A percentile compares a stretch with the other conserved stretches of the same genome.
These are phyloP conservation scores for Stichodactyla mertensii DNA, from an alignment of 64 coral and sea anemone genomes.

Conservation along the genomic window DNA sequence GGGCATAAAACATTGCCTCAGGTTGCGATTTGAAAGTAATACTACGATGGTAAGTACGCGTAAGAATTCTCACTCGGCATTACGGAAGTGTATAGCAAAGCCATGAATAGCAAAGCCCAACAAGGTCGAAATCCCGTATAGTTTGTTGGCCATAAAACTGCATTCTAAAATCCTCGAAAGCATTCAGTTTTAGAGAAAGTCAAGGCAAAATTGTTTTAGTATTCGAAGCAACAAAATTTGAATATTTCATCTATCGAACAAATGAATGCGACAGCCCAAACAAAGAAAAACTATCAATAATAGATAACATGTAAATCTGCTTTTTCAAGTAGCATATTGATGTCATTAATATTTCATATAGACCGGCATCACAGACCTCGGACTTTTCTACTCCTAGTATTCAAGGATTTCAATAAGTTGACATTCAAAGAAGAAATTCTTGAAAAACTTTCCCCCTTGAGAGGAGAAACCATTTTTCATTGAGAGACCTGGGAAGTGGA, in stretches of 20 bases:
- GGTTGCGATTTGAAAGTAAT: background rate
- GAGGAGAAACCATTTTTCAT: background rate
- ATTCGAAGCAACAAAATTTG: slow-evolving; percentile 93
- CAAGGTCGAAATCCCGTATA: too few species aligned
- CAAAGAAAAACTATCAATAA: slow-evolving; percentile 84
- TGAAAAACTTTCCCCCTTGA: background rate
- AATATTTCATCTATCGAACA: slow-evolving; percentile 99
- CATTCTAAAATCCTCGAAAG: background rate
- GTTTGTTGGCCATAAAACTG: background rate
- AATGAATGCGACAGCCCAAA: slow-evolving; percentile 80
- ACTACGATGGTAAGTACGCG: background rate
- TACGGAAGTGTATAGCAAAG: too few species aligned
- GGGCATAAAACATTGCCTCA: background rate
- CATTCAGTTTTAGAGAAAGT: slow-evolving; percentile 73
- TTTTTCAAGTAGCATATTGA: slow-evolving; percentile 88
- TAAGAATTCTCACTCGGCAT: too few species aligned
- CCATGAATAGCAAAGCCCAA: too few species aligned
- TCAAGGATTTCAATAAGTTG: slow-evolving; percentile 20
- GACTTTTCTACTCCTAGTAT: slow-evolving; percentile 18
- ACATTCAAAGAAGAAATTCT: slow-evolving; percentile 22
- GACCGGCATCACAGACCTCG: slow-evolving; percentile 58
- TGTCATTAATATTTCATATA: slow-evolving; percentile 95
- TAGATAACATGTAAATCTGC: slow-evolving; percentile 94
- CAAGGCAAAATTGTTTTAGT: slow-evolving; percentile 65
- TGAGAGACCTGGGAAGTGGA: background rate